Evolutionary conservation across 2,113 vertebrate genomes (phyloP).

Genomic region (Ochotona princeps): DNA sequence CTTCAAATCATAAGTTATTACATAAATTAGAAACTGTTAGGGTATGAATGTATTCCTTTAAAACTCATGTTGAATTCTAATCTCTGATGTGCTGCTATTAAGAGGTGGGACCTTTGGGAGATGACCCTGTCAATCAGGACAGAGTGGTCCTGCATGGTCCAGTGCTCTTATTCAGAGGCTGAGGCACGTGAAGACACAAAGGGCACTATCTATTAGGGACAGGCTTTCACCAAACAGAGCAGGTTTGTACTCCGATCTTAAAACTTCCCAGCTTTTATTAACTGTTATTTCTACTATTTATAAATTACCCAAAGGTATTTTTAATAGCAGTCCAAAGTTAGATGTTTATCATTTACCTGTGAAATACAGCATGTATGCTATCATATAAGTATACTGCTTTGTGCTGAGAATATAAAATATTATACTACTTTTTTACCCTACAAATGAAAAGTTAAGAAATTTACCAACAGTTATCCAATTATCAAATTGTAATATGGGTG

Average conservation of each 20-base stretch:
- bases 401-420: not conserved
- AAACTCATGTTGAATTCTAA: not conserved
- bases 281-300: not conserved
- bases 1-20: not conserved
- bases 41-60: not conserved
- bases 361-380: not conserved
- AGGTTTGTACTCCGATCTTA: not conserved
- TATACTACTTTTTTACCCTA: not conserved
- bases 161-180: not conserved
- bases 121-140: not conserved
- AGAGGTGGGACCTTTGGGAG: not conserved
- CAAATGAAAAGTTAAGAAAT: conserved; percentile 16
- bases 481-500: not conserved
- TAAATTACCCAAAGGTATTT: not conserved
- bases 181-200: not conserved
- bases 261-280: not conserved
- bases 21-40: not conserved
- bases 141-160: not conserved
- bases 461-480: not conserved
- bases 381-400: not conserved
- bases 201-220: not conserved
- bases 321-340: not conserved
- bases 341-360: no score
- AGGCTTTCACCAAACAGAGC: not conserved
- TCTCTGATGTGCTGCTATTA: not conserved